phyloP scores from a whole-genome alignment of 1,140 invertebrate genomes.

The Trialeurodes vaporariorum region DNA sequence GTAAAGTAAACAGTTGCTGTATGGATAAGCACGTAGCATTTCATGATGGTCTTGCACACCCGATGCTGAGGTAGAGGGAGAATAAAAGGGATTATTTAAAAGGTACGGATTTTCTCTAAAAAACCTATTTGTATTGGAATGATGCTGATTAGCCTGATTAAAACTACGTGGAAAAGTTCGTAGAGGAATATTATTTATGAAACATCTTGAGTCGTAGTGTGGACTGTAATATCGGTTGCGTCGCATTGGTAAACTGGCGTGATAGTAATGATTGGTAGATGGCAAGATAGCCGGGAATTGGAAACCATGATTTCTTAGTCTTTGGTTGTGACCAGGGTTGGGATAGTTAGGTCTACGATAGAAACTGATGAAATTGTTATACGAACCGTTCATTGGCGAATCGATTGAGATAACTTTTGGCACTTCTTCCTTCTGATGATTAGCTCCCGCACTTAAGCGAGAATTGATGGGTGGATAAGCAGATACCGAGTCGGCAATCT shows the following conservation, averaged over 20 bases:
- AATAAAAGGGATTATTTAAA: background rate
- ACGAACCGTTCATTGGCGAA: constrained; percentile 18
- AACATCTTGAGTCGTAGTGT: background rate
- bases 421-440: background rate
- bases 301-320: background rate
- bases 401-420: background rate
- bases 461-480: background rate
- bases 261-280: constrained; percentile 8
- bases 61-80: background rate
- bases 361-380: background rate
- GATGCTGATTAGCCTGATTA: background rate
- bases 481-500: background rate
- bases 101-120: background rate
- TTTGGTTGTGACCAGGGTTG: background rate
- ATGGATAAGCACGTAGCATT: background rate
- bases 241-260: constrained; percentile 14
- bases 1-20: background rate
- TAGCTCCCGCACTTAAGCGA: constrained; percentile 29
- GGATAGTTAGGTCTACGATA: background rate
- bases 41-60: background rate
- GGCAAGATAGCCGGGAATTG: background rate
- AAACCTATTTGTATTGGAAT: background rate
- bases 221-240: constrained; percentile 1
- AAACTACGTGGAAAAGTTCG: background rate
- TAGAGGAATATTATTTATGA: background rate